Evolutionary conservation across 1,140 invertebrate genomes (phyloP).

Genomic region (Calliopsis andreniformis): DNA sequence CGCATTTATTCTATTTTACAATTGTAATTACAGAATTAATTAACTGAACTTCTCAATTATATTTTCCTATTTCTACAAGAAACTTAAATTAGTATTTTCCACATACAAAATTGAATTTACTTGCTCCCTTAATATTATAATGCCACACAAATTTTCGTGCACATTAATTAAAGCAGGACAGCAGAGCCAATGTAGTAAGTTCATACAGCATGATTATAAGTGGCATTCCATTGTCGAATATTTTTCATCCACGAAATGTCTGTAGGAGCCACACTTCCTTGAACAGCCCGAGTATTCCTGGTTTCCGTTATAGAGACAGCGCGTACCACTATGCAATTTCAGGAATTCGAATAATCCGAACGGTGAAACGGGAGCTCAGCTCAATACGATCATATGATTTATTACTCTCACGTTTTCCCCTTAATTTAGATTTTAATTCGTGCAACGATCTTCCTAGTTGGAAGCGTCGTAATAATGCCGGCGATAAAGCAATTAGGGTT

Average conservation of each 20-base stretch:
- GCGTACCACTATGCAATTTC: conserved; percentile 8
- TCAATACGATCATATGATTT: not conserved
- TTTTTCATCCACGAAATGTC: too few species aligned
- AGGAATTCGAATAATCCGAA: conserved; percentile 33
- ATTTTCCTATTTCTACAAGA: too few species aligned
- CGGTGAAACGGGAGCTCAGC: not conserved
- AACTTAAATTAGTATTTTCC: too few species aligned
- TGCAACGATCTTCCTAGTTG: not conserved
- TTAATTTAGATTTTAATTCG: conserved; percentile 21
- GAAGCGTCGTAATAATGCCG: not conserved
- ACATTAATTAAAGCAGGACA: too few species aligned
- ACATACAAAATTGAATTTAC: too few species aligned
- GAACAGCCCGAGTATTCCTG: not conserved
- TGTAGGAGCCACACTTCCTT: conserved; percentile 1
- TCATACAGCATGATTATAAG: not conserved
- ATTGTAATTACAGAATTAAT: too few species aligned
- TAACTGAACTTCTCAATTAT: too few species aligned
- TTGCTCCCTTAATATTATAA: too few species aligned
- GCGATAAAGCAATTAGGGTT: not conserved
- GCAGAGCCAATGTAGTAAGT: not conserved
- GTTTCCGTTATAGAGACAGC: not conserved
- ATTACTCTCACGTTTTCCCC: not conserved
- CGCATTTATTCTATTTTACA: too few species aligned
- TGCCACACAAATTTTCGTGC: too few species aligned
- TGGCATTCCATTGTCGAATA: not conserved